These are phyloP conservation scores for Bos indicus DNA, from an alignment of 2,113 vertebrate genomes.

Conservation along the genomic window DNA sequence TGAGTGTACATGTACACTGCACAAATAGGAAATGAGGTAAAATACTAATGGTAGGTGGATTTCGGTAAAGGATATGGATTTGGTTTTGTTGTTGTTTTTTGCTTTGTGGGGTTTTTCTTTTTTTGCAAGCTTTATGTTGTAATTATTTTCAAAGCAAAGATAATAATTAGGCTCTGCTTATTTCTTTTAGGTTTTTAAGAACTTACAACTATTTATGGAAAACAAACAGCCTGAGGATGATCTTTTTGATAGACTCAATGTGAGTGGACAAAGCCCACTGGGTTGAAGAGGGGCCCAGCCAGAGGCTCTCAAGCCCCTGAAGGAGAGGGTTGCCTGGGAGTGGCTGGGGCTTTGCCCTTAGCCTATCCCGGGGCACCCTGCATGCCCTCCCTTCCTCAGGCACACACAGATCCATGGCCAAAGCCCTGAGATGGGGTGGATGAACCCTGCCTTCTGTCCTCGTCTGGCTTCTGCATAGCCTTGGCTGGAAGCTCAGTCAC, in stretches of 20 bases:
- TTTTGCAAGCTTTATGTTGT: not conserved
- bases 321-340: not conserved
- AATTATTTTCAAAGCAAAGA: not conserved
- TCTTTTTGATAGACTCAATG: slow-evolving; percentile 97
- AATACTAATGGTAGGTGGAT: not conserved
- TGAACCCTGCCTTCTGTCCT: not conserved
- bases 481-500: not conserved
- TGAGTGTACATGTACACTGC: not conserved
- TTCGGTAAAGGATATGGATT: not conserved
- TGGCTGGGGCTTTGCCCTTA: not conserved
- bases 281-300: not conserved
- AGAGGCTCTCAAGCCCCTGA: not conserved
- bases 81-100: not conserved
- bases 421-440: not conserved
- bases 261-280: slow-evolving; percentile 75
- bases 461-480: not conserved
- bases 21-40: not conserved
- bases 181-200: slow-evolving; percentile 93
- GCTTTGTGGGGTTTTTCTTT: not conserved
- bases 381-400: not conserved
- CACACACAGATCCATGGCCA: not conserved
- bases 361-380: not conserved
- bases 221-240: slow-evolving; percentile 98
- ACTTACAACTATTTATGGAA: slow-evolving; percentile 97
- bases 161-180: not conserved